Base-by-base conservation (phyloP, 2,797 vertebrate genomes). In the Atherinosoma microstoma region DNA sequence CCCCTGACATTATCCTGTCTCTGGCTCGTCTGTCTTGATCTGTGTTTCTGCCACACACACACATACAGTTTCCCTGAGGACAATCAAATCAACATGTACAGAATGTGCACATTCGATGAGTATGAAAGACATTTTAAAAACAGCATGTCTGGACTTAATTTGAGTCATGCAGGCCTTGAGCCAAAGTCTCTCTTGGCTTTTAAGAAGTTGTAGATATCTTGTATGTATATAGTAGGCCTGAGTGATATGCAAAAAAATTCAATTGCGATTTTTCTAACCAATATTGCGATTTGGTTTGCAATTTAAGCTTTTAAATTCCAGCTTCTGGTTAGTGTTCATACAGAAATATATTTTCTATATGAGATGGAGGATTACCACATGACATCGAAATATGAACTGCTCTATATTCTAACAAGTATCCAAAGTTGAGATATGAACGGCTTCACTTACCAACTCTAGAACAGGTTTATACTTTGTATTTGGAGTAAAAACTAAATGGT, bases 1-100 rank as follows among this genome's bases (percentile, higher is more conserved):
- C 85, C 88, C 22, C 58, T 73, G 76, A 88, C 79, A 84, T 77
- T 74, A 79, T 73, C 58, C 75, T 76, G 72, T 56, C 75, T 76
- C 72, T 45, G 64, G 67, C 75, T 75, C 24, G 13, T 75, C 75
- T 65, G 57, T 76, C 56, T 73, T 57, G 18, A 73, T 84, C 68
- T 30, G 22, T 16, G 53, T 71, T 53, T 67, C 65, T 32, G 42
- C 30, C 51, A 64, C 72, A 49, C 72, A 49, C 42, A 34, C 22
- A 22, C 56, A 51, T 45, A 62, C 51, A 61, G 9, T 53, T 74
- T 32, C 61, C 63, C 42, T 29, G 63, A 87, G 67, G 60, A 75
- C 32, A 47, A n/a, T 30, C 30, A 29, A 20, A 64, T 59, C 24
- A 7, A 70, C 30, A 8, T 6, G 24, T 30, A 56, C 54, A 27